These are phyloP conservation scores for Cyprinodon tularosa DNA, from an alignment of 2,113 vertebrate species.

Conservation along the genomic window DNA sequence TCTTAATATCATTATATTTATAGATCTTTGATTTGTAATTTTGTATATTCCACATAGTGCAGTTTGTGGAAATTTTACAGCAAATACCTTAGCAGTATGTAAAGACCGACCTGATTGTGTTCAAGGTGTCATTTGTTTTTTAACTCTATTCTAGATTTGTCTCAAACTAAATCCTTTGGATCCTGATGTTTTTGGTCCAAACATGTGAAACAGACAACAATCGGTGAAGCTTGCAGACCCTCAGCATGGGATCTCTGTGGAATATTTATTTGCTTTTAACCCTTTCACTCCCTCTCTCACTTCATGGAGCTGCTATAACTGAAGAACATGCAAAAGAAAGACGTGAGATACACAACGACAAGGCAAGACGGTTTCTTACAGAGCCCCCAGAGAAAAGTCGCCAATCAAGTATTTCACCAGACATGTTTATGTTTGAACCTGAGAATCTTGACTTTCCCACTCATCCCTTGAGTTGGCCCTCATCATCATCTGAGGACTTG, in stretches of 20 bases:
- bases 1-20: conserved; percentile 9
- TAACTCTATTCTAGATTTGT: conserved; percentile 31
- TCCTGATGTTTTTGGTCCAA: conserved; percentile 27
- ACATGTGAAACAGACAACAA: conserved; percentile 44
- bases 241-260: conserved; percentile 63
- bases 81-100: not conserved
- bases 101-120: conserved; percentile 1
- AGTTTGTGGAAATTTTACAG: not conserved
- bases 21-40: conserved; percentile 3
- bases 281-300: conserved; percentile 38
- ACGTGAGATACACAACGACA: conserved; percentile 28
- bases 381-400: conserved; percentile 25
- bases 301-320: conserved; percentile 23
- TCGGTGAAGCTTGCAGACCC: conserved; percentile 23
- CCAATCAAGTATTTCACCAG: conserved; percentile 6
- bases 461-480: conserved; percentile 41
- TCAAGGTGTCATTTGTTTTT: not conserved
- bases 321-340: conserved; percentile 38
- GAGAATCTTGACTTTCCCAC: conserved; percentile 30
- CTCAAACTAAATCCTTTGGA: conserved; percentile 16
- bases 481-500: conserved; percentile 45
- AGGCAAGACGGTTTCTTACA: conserved; percentile 2
- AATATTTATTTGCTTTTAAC: conserved; percentile 52
- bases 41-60: not conserved
- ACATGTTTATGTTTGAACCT: conserved; percentile 16